These are phyloP conservation scores for Meta bourneti DNA, from an alignment of 2,888 invertebrate species.

Conservation along the genomic window DNA sequence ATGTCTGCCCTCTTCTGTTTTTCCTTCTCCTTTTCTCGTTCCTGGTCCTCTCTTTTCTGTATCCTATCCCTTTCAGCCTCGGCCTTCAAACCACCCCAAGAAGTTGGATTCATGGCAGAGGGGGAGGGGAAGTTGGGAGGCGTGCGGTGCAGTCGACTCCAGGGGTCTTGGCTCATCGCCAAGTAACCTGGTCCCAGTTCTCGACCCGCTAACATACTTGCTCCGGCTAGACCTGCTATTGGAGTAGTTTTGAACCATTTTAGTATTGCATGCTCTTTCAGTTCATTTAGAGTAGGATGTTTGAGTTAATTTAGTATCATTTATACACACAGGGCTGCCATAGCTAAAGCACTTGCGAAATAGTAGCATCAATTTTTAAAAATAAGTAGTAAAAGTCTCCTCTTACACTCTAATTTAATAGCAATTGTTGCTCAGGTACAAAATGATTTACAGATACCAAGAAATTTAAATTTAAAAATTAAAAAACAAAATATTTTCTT, in stretches of 20 bases:
- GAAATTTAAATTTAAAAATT: no score
- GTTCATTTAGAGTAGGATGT: no score
- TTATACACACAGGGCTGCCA: no score
- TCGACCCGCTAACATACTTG: conserved; percentile 53
- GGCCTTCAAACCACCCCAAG: conserved; percentile 77
- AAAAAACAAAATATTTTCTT: no score
- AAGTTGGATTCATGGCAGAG: conserved; percentile 52
- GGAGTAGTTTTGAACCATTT: background rate
- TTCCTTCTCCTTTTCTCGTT: conserved; percentile 82
- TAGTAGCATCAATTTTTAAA: no score
- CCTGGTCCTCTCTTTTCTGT: conserved; percentile 84
- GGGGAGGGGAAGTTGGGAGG: conserved; percentile 74
- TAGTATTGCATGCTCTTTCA: no score
- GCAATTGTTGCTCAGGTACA: no score
- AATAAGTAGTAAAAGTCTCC: no score
- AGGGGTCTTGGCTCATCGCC: conserved; percentile 66
- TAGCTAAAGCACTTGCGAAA: no score
- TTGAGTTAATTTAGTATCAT: no score
- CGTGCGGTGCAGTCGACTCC: conserved; percentile 78
- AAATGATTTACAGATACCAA: no score
- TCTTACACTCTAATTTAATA: no score
- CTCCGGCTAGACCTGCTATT: conserved; percentile 39
- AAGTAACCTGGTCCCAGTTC: conserved; percentile 62
- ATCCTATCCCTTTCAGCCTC: conserved; percentile 79
- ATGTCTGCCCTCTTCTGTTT: conserved; percentile 81